These are phyloP conservation scores for Panzeria rudis DNA, from an alignment of 2,888 invertebrate genomes.

Conservation along the genomic window DNA sequence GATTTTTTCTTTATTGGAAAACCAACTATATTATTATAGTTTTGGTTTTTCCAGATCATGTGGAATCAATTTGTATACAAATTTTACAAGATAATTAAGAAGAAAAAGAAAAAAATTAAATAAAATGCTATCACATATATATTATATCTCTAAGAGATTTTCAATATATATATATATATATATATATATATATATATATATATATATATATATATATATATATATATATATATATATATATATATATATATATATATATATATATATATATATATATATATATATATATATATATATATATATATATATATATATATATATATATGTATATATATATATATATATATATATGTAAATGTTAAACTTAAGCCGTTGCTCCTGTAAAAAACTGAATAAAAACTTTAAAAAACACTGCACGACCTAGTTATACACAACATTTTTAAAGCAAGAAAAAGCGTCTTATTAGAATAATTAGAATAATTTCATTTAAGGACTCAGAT, in stretches of 20 bases:
- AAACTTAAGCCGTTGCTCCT: conserved; percentile 73
- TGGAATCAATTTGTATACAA: conserved; percentile 47
- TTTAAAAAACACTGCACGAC: conserved; percentile 51
- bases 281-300: too few species aligned
- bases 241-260: too few species aligned
- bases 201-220: not conserved
- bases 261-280: too few species aligned
- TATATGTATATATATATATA: not conserved
- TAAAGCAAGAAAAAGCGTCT: conserved; percentile 71
- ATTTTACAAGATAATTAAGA: conserved; percentile 48
- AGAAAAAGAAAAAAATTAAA: conserved; percentile 53
- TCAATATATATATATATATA: conserved; percentile 61
- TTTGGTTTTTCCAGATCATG: conserved; percentile 4
- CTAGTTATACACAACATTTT: conserved; percentile 70
- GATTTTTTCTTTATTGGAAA: conserved; percentile 14
- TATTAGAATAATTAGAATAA: too few species aligned
- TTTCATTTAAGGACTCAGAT: too few species aligned
- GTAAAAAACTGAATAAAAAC: conserved; percentile 73
- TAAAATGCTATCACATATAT: conserved; percentile 57
- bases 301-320: too few species aligned
- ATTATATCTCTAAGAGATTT: conserved; percentile 76
- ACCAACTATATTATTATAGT: conserved; percentile 1
- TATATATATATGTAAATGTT: conserved; percentile 73
- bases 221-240: not conserved
- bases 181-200: not conserved